These are phyloP conservation scores for Hormiphora californensis DNA, from an alignment of 37 sponge, comb jelly and placozoan genomes.

Conservation along the genomic window DNA sequence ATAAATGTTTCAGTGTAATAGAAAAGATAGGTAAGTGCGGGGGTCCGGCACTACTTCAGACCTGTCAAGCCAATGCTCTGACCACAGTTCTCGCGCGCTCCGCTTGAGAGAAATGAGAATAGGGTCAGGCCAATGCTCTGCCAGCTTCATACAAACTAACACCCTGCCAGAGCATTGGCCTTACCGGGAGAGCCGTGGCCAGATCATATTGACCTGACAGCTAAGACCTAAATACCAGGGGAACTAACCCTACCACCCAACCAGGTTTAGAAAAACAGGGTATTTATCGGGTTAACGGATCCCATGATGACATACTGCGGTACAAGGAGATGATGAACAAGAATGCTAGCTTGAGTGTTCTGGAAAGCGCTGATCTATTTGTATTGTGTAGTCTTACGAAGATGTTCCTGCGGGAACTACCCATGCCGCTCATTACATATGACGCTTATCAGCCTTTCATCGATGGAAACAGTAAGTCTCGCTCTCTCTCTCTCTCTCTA, in stretches of 20 bases:
- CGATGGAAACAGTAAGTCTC: slow-evolving; percentile 69
- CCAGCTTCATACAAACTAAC: too few relatives aligned
- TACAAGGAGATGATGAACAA: slow-evolving; percentile 37
- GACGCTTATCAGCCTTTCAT: slow-evolving; percentile 72
- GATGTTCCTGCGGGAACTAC: slow-evolving; percentile 82
- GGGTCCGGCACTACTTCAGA: too few relatives aligned
- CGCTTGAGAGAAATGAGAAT: too few relatives aligned
- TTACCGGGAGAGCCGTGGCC: too few relatives aligned
- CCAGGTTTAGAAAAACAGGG: slow-evolving; percentile 49
- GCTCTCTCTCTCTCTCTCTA: background rate
- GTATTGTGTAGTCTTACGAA: slow-evolving; percentile 76
- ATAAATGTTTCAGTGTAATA: slow-evolving; percentile 67
- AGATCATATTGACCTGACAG: too few relatives aligned
- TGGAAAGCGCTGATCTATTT: slow-evolving; percentile 61
- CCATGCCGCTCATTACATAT: slow-evolving; percentile 82
- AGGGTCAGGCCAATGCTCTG: too few relatives aligned
- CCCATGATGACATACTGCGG: slow-evolving; percentile 7
- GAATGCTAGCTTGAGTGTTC: background rate
- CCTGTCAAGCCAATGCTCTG: too few relatives aligned
- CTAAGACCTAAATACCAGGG: too few relatives aligned
- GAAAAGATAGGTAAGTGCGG: slow-evolving; percentile 71
- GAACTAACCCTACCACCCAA: background rate
- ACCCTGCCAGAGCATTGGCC: too few relatives aligned
- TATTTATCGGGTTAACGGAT: slow-evolving; percentile 55
- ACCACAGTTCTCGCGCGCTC: too few relatives aligned